A percentile compares a stretch with the other conserved stretches of the same genome.
phyloP scores from a whole-genome alignment of 2,797 vertebrate genomes.

The Protonibea diacanthus region DNA sequence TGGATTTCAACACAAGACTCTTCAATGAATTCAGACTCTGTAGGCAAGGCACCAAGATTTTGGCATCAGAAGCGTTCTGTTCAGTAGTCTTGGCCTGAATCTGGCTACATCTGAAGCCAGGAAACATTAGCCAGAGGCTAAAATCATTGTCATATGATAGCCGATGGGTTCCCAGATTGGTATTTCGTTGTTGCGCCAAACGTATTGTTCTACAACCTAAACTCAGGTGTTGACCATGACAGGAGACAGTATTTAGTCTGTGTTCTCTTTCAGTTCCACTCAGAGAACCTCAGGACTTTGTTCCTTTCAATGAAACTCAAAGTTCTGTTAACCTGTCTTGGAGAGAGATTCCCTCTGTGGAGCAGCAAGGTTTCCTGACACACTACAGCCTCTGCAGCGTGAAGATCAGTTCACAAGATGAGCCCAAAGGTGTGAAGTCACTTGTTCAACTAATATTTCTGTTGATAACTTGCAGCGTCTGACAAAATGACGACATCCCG shows the following conservation, averaged over 20 bases:
- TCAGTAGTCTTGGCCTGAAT: no score
- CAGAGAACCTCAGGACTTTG: constrained; percentile 55
- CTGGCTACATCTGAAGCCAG: no score
- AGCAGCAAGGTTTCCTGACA: constrained; percentile 73
- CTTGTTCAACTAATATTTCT: not conserved
- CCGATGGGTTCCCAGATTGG: no score
- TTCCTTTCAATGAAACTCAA: constrained; percentile 14
- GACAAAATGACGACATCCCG: not conserved
- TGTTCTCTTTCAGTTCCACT: constrained; percentile 61
- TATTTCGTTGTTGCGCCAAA: no score
- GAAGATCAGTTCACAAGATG: constrained; percentile 32
- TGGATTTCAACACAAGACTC: not conserved
- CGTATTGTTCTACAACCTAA: no score
- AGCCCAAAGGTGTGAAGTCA: constrained; percentile 33
- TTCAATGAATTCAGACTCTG: no score
- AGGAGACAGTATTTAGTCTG: not conserved
- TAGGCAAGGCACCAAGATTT: no score
- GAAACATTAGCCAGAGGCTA: no score
- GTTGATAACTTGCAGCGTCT: not conserved
- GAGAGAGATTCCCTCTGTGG: constrained; percentile 56
- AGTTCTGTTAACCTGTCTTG: constrained; percentile 70
- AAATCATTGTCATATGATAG: no score
- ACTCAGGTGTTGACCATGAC: no score
- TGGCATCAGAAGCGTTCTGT: no score
- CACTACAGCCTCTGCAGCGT: constrained; percentile 73